Evolutionary conservation across 2,888 invertebrate genomes (phyloP), one percentile per base, ranked within the genome.

Genomic region (Corbicula japonica): DNA sequence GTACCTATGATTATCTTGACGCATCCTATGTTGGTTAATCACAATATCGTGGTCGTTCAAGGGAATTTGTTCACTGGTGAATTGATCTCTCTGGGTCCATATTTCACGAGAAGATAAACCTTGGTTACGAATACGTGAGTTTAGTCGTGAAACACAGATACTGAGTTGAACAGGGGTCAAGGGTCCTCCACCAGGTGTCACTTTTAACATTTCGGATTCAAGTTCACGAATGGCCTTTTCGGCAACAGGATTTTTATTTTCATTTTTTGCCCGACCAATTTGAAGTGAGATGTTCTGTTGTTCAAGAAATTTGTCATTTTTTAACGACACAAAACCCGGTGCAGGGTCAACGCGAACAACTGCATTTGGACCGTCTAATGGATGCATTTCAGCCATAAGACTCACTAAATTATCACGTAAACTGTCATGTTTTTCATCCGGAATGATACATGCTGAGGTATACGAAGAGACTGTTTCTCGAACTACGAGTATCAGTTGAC

Each of bases 151-250:
- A 5, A 73, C 54, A 4, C 77, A 74, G 6, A 79, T 35, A 6
- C 79, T 60, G 1, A 83, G 8, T 1, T 28, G 23, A 26, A 78
- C 18, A n/a, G 61, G 63, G 3, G 81, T 50, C 10, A 86, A 18
- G 12, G 74, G 6, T 3, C 68, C 74, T 30, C 74, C 50, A 6
- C n/a, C 52, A n/a, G 86, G 83, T 26, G 84, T 71, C 28, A 75
- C 46, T 12, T 76, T 75, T 10, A 87, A 52, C 2, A 87, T 52
- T 71, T 88, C 83, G 10, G 61, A 71, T 56, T 80, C 76, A 8
- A 89, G 54, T 69, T 88, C 87, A 21, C 65, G 75, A 15, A 88
- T 68, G 2, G 86, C 86, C 30, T 76, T 80, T 78, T 87, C 86
- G 18, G 86, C 87, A 0, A 87, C 78, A 12, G 86, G 84, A 54